phyloP scores from a whole-genome alignment of 2,113 vertebrate genomes.

The Phylloscopus trochilus region DNA sequence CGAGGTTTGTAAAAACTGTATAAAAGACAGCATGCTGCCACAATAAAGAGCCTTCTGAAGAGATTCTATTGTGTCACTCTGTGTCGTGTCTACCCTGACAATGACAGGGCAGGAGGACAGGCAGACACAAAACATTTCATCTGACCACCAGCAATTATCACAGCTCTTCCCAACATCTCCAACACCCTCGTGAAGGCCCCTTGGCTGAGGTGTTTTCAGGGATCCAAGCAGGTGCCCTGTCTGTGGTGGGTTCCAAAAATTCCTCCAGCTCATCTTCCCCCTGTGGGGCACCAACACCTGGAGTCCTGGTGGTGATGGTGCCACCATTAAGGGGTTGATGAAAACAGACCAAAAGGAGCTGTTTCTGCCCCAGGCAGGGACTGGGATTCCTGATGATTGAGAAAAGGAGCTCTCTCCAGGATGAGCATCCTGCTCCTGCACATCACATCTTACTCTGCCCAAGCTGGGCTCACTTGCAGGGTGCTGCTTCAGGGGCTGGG shows the following conservation, averaged over 20 bases:
- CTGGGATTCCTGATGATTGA: neutral
- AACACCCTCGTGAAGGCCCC: neutral
- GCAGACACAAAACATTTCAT: neutral
- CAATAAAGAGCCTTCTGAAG: neutral
- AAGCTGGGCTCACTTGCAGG: neutral
- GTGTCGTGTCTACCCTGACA: neutral
- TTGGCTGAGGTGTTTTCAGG: neutral
- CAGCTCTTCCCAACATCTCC: neutral
- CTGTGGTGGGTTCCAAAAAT: neutral
- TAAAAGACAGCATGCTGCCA: neutral
- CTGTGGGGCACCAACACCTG: too few species aligned
- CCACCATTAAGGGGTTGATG: neutral
- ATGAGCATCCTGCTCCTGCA: neutral
- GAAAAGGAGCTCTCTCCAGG: neutral
- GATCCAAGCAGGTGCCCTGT: neutral
- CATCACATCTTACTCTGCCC: neutral
- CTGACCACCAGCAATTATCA: neutral
- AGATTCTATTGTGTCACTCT: neutral
- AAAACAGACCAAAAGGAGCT: neutral
- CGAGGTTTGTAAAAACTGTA: neutral
- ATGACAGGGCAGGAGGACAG: rapidly evolving
- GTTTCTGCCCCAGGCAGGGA: neutral
- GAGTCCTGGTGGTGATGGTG: neutral
- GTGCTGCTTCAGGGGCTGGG: neutral
- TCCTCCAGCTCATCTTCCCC: neutral